A percentile compares a stretch with the other conserved stretches of the same genome.
Conservation (phyloP, 1,140 invertebrate genomes). For the Condylostylus longicornis region DNA sequence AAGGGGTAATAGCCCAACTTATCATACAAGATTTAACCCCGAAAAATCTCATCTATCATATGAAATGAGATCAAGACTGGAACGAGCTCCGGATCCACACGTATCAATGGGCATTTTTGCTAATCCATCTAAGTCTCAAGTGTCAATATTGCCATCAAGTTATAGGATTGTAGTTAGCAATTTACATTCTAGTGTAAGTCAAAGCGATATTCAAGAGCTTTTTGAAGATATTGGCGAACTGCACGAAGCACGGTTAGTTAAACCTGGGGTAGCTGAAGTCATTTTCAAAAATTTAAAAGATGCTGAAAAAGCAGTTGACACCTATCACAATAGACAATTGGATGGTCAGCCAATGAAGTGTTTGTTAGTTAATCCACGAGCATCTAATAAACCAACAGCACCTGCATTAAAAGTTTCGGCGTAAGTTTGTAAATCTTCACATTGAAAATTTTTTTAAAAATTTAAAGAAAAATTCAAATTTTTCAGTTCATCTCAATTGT, state of each 20-base stretch:
- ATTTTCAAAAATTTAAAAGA: constrained; percentile 72
- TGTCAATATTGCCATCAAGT: too few relatives aligned
- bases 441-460: too few relatives aligned
- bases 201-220: constrained; percentile 81
- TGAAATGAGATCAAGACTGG: constrained; percentile 23
- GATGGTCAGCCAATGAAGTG: constrained; percentile 76
- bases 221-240: constrained; percentile 84
- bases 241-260: constrained; percentile 64
- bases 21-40: constrained; percentile 16
- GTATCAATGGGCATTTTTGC: constrained; percentile 36
- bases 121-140: constrained; percentile 33
- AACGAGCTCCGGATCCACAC: constrained; percentile 28
- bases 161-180: constrained; percentile 76
- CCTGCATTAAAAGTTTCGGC: constrained; percentile 30
- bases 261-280: constrained; percentile 75
- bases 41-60: constrained; percentile 22
- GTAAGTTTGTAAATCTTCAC: too few relatives aligned
- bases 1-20: constrained; percentile 10
- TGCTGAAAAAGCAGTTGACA: constrained; percentile 74
- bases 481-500: background rate
- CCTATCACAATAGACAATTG: constrained; percentile 80
- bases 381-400: constrained; percentile 41
- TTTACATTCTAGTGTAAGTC: constrained; percentile 67
- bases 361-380: constrained; percentile 53
- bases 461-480: too few relatives aligned